Percentiles rank a stretch among this genome's conserved stretches.
Conservation (phyloP, 2,113 vertebrate genomes). For the Bujurquina vittata region DNA sequence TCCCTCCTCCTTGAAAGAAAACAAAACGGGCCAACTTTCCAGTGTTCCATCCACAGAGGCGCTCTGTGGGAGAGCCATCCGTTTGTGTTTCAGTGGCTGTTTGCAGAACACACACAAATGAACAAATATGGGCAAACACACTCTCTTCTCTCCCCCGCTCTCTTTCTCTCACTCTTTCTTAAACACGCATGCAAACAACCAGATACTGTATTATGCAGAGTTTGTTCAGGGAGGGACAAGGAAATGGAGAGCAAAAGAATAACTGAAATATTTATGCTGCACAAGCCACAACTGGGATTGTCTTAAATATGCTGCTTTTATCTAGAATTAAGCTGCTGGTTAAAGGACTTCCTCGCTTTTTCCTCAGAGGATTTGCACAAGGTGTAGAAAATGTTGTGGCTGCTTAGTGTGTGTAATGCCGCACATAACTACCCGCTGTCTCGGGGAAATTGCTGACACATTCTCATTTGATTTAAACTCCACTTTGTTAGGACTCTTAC, state of each 20-base stretch:
- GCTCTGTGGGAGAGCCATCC: conserved; percentile 2
- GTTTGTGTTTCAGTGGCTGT: conserved; percentile 22
- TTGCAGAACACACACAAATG: conserved; percentile 39
- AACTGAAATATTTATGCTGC: conserved; percentile 50
- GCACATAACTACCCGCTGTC: background rate
- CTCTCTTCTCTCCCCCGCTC: background rate
- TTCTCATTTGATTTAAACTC: background rate
- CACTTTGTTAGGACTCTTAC: background rate
- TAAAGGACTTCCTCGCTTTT: conserved; percentile 30
- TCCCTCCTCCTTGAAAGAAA: conserved; percentile 21
- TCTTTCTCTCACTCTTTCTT: background rate
- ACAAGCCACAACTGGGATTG: conserved; percentile 24
- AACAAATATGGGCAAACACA: conserved; percentile 28
- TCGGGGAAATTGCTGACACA: background rate
- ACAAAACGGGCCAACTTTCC: background rate
- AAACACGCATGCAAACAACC: conserved; percentile 27
- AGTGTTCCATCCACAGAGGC: background rate
- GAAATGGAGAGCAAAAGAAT: conserved; percentile 20
- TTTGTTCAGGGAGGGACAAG: conserved; percentile 56
- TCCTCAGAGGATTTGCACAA: conserved; percentile 16
- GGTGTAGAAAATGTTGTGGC: background rate
- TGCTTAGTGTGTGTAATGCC: background rate
- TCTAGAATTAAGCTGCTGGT: conserved; percentile 28
- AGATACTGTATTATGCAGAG: conserved; percentile 55
- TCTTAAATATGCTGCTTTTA: conserved; percentile 36